A percentile compares a stretch with the other conserved stretches of the same genome.
phyloP scores from a whole-genome alignment of 1,140 invertebrate genomes.

The Proctacanthus coquilletti region DNA sequence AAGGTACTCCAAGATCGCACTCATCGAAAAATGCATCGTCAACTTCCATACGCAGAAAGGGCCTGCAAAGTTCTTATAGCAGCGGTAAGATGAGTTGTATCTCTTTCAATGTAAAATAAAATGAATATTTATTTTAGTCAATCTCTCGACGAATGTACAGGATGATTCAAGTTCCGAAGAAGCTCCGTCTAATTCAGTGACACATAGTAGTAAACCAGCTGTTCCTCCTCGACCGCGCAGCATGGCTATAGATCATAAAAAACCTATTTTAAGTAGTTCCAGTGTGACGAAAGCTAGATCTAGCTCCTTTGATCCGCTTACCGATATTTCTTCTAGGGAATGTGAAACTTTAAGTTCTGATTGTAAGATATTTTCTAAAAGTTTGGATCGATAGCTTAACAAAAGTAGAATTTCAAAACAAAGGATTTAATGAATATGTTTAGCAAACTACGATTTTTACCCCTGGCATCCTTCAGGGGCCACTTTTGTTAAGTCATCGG shows the following conservation, averaged over 20 bases:
- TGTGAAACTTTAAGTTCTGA: not conserved
- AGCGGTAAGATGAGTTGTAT: constrained; percentile 45
- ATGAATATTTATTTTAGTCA: constrained; percentile 30
- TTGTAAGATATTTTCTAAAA: not conserved
- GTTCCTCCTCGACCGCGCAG: constrained; percentile 40
- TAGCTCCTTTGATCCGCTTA: no score
- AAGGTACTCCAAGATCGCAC: constrained; percentile 23
- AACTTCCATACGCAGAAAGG: constrained; percentile 34
- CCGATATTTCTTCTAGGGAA: no score
- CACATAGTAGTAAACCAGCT: constrained; percentile 37
- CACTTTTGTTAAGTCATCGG: no score
- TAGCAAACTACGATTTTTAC: no score
- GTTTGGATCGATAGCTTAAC: no score
- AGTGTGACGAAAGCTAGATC: constrained; percentile 13
- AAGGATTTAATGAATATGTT: no score
- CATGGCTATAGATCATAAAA: constrained; percentile 26
- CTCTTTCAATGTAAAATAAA: not conserved
- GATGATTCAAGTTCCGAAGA: constrained; percentile 68
- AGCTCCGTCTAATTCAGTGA: constrained; percentile 28
- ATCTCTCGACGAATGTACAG: constrained; percentile 46
- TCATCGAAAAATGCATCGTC: constrained; percentile 13
- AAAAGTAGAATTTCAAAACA: no score
- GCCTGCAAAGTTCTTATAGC: constrained; percentile 45
- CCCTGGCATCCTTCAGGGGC: no score
- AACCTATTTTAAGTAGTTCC: constrained; percentile 11